A percentile compares a stretch with the other conserved stretches of the same genome.
Evolutionary conservation across 1,140 invertebrate genomes (phyloP).

Genomic region (Apis cerana): DNA sequence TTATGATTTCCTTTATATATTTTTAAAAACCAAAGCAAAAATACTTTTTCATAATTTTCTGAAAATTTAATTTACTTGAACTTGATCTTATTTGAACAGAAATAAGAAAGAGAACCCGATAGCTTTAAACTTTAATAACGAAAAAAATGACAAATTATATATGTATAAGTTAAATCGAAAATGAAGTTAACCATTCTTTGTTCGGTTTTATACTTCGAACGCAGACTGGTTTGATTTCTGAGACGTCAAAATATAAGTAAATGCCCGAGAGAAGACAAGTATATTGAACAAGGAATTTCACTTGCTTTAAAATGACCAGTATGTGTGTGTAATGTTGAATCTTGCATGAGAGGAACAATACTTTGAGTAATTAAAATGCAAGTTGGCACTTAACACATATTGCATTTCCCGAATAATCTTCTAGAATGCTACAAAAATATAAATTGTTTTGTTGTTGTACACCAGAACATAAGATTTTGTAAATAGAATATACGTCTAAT

Average conservation of each 20-base stretch:
- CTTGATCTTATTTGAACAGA: not conserved
- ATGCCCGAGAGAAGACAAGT: not conserved
- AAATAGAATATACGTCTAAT: slow-evolving; percentile 73
- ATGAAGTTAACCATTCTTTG: slow-evolving; percentile 47
- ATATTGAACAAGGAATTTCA: not conserved
- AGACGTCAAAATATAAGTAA: not conserved
- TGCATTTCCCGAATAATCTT: slow-evolving; percentile 37
- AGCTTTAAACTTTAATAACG: slow-evolving; percentile 10
- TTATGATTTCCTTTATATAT: not conserved
- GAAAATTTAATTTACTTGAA: not conserved
- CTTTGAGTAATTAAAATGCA: slow-evolving; percentile 32
- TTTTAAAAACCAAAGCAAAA: not conserved
- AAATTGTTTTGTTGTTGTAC: slow-evolving; percentile 66
- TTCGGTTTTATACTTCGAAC: slow-evolving; percentile 25
- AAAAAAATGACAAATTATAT: not conserved
- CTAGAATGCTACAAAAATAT: slow-evolving; percentile 52
- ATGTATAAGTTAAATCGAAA: not conserved
- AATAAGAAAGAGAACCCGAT: slow-evolving; percentile 7
- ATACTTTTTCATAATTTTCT: not conserved
- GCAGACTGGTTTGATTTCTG: slow-evolving; percentile 15
- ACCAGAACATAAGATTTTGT: slow-evolving; percentile 70
- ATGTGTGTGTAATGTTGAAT: not conserved
- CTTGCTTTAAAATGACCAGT: not conserved
- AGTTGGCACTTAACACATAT: slow-evolving; percentile 43
- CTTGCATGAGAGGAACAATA: slow-evolving; percentile 17